Evolutionary conservation across 2,113 vertebrate genomes (phyloP), one percentile per base, ranked within the genome.

Genomic region (Eidolon helvum): DNA sequence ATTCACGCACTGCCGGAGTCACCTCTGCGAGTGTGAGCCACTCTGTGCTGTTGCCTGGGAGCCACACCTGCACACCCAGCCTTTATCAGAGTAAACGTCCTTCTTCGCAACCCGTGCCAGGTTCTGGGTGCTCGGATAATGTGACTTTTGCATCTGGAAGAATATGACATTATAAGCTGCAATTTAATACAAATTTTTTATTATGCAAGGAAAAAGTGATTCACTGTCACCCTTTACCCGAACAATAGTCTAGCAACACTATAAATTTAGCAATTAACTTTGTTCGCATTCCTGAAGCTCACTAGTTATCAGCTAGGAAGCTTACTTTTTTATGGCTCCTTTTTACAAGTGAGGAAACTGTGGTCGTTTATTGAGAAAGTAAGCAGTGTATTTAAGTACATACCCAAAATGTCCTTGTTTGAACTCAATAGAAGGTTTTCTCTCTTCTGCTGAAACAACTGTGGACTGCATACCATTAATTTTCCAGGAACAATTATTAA

Each of bases 1-100:
- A 0, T 0, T 11, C 38, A 10, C 38, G 7, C 10, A 1, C 8
- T 26, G 15, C n/a, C 2, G 0, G 3, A 10, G 55, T 35, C 61
- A 7, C 68, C 63, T 71, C 33, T 24, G 11, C 35, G 0, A 10
- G 63, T 10, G 48, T 2, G 40, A 45, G 61, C n/a, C 22, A 0
- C 4, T 14, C 35, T 38, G 61, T 14, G 2, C n/a, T 1, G 1
- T 40, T 8, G 4, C 45, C 65, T 8, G 0, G 10, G 84, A 68
- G 35, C n/a, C 43, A 4, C 8, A 24, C 10, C 55, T 16, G 30
- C 30, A 19, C 12, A 22, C 24, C 40, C 5, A 0, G 40, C 26
- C 38, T 59, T 75, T 11, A 10, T 63, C 50, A 14, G 35, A 69
- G 35, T 33, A 5, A 11, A 40, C 2, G 45, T 33, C 35, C 77